Conservation (phyloP, 2,888 invertebrate genomes). For the Acheta domesticus region DNA sequence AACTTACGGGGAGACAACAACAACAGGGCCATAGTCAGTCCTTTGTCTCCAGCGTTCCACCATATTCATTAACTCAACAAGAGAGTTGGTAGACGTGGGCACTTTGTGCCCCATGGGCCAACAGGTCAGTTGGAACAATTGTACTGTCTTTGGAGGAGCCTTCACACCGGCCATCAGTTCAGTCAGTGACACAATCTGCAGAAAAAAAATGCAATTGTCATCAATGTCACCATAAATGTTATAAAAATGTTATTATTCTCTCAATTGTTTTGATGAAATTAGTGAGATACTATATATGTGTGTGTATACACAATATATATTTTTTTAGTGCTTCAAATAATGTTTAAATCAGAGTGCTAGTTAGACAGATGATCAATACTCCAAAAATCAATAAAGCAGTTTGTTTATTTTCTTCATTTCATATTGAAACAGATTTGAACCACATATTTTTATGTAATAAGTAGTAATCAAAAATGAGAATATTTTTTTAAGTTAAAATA, state of each 20-base stretch:
- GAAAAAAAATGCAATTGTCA: constrained; percentile 28
- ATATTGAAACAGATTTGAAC: no score
- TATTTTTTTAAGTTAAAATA: no score
- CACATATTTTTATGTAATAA: no score
- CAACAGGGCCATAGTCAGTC: constrained; percentile 89
- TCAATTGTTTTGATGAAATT: no score
- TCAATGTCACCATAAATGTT: background rate
- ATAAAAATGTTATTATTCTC: background rate
- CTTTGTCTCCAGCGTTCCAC: constrained; percentile 92
- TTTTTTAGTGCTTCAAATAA: background rate
- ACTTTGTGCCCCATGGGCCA: constrained; percentile 98
- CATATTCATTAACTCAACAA: constrained; percentile 96
- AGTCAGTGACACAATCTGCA: constrained; percentile 85
- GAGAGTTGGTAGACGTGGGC: constrained; percentile 91
- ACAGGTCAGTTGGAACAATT: constrained; percentile 89
- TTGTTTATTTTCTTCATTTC: no score
- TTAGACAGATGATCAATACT: background rate
- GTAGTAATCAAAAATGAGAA: no score
- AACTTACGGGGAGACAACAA: constrained; percentile 86
- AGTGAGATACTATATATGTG: no score
- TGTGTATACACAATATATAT: no score
- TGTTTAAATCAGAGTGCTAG: background rate
- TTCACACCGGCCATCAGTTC: constrained; percentile 96
- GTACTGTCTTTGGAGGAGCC: constrained; percentile 88
- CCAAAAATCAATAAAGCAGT: no score